Conservation (phyloP, 2,888 invertebrate genomes). For the Lissocephala sabroskyi region DNA sequence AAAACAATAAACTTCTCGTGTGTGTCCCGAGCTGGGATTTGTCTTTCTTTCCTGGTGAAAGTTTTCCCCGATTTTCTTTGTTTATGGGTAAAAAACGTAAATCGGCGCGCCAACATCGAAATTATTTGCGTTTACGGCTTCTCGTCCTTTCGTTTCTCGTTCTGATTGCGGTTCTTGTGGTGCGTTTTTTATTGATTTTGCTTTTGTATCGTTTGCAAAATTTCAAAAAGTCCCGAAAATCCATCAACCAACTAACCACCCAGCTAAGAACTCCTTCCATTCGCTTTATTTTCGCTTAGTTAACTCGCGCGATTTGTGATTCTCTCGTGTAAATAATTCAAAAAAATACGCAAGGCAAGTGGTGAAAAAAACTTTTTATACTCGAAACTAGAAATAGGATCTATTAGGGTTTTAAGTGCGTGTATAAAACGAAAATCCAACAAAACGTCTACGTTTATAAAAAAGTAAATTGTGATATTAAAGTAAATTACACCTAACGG, state of each 20-base stretch:
- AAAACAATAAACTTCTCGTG: no score
- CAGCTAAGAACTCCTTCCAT: conserved; percentile 34
- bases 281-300: conserved; percentile 35
- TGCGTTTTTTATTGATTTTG: conserved; percentile 61
- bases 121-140: conserved; percentile 72
- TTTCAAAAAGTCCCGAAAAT: conserved; percentile 52
- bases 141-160: conserved; percentile 63
- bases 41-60: conserved; percentile 18
- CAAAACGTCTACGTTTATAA: conserved; percentile 58
- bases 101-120: conserved; percentile 71
- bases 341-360: no score
- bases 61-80: conserved; percentile 53
- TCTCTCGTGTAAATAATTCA: conserved; percentile 41
- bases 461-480: conserved; percentile 62
- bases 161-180: conserved; percentile 55
- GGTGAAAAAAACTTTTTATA: conserved; percentile 6
- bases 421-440: conserved; percentile 21
- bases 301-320: conserved; percentile 25
- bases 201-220: conserved; percentile 65
- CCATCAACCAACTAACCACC: conserved; percentile 19
- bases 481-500: conserved; percentile 20
- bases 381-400: conserved; percentile 18
- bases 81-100: conserved; percentile 73
- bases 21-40: no score
- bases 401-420: conserved; percentile 37